Conservation (phyloP, 2,113 vertebrate genomes). For the Petrocephalus microphthalmus region DNA sequence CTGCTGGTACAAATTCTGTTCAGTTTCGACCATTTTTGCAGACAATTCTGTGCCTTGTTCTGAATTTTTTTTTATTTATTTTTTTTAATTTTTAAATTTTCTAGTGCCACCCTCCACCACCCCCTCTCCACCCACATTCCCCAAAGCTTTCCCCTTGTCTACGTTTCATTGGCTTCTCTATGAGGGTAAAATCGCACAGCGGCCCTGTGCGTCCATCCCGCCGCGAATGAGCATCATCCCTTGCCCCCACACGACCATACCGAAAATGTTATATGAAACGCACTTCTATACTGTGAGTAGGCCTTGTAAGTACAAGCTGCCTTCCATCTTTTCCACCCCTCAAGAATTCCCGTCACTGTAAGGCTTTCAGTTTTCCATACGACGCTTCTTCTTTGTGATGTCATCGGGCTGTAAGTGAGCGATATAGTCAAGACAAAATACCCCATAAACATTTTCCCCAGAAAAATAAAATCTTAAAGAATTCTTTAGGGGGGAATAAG, state of each 20-base stretch:
- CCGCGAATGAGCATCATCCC: slow-evolving; percentile 41
- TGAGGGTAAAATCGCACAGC: slow-evolving; percentile 50
- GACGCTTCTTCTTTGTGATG: not conserved
- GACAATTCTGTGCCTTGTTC: slow-evolving; percentile 99
- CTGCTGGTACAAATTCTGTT: slow-evolving; percentile 75
- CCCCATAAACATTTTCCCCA: not conserved
- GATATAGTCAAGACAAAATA: not conserved
- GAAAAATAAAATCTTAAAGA: not conserved
- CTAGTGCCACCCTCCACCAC: not conserved
- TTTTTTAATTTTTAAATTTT: slow-evolving; percentile 40
- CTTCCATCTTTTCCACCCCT: slow-evolving; percentile 29
- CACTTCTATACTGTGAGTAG: slow-evolving; percentile 58
- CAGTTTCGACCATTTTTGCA: slow-evolving; percentile 77
- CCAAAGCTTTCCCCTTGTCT: slow-evolving; percentile 27
- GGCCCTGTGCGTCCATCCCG: slow-evolving; percentile 47
- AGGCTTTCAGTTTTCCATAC: slow-evolving; percentile 26
- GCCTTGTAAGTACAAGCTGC: slow-evolving; percentile 48
- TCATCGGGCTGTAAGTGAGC: not conserved
- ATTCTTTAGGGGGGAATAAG: not conserved
- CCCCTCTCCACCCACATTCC: slow-evolving; percentile 44
- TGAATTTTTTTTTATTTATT: slow-evolving; percentile 54
- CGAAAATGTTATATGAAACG: slow-evolving; percentile 41
- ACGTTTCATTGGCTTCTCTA: slow-evolving; percentile 55
- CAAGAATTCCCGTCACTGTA: slow-evolving; percentile 39
- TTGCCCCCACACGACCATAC: slow-evolving; percentile 39